Evolutionary conservation across 2,888 invertebrate genomes (phyloP), one percentile per base, ranked within the genome.

Genomic region (Portevinia maculata): DNA sequence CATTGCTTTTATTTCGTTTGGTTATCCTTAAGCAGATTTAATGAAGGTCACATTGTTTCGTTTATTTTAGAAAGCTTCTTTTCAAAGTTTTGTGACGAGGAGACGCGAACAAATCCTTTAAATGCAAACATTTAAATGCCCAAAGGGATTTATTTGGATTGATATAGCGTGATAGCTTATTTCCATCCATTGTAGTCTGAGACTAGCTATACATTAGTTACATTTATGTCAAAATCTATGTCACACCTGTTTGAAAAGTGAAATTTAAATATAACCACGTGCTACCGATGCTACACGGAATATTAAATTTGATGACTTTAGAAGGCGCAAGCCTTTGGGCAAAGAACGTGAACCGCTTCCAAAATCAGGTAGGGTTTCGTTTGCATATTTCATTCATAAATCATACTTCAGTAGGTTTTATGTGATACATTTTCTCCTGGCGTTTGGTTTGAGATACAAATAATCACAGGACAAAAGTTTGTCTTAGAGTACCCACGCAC

Each of bases 311-410:
- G 34, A 15, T n/a, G 44, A 60, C 30, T 44, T 62, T 48, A 34
- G 5, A 6, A 13, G 41, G 41, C 19, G 9, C 6, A 53, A 41
- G 19, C 32, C 52, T 53, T 64, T 39, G 62, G 24, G 15, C 13
- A 15, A 1, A 1, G 15, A 9, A 59, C 21, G 48, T 39, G 39
- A 4, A 48, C 34, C 39, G 48, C 53, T 28, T 62, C 15, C 6
- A 11, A 15, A 8, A 34, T 53, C 4, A 44, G 53, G 24, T 50
- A 17, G 46, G n/a, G 0, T 6, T 70, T 15, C 30, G 60, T 70
- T 70, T 70, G 70, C 70, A 70, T 70, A 70, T 28, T 28, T 3
- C 6, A 6, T 15, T 11, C 62, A 50, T 64, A 37, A 64, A 64
- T 64, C 50, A 50, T 64, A 37, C 50, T 50, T 64, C 11, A 24